Evolutionary conservation across 2,113 vertebrate species (phyloP), one percentile per base, ranked within the genome.

Genomic region (Rhinolophus ferrumequinum): DNA sequence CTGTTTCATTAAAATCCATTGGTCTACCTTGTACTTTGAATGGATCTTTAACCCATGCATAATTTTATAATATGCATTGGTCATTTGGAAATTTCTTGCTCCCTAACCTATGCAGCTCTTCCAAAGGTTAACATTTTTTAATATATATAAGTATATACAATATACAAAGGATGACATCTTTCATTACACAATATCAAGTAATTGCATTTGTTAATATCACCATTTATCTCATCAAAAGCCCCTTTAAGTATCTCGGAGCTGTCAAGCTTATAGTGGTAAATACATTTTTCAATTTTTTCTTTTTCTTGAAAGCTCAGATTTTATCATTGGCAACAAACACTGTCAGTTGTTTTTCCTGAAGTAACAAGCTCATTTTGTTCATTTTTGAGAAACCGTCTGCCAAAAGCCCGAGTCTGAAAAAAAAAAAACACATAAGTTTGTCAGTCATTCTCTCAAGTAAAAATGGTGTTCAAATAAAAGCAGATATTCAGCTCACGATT

Each of bases 301-400:
- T 86, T 90, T 90, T 87, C 70, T 95, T 76, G 52, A 91, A 62
- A 87, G 79, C 35, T 93, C 86, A 90, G 54, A 33, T 82, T 73
- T 56, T 72, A 67, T 67, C 76, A 69, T n/a, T 70, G 84, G 50
- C 79, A 75, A 41, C 14, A 52, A 94, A 84, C 8, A 70, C 30
- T 24, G 24, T 22, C 81, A 26, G 22, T 47, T 62, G 21, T 80
- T 88, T 83, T 82, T 62, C 35, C 47, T 62, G 8, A 64, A 90
- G 52, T 69, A 83, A 69, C 38, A 88, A 47, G 44, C 50, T 90
- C 5, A 2, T 47, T 88, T 85, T 44, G 56, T 88, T 94, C 28
- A 22, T 75, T 72, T 92, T 64, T 87, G 10, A 93, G 70, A 90
- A 94, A 79, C 83, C 44, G 1, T 8, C 66, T 81, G 19, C 72